Percentiles rank a stretch among this genome's conserved stretches.
phyloP scores from a whole-genome alignment of 2,113 vertebrate genomes.

The Centropus unirufus region DNA sequence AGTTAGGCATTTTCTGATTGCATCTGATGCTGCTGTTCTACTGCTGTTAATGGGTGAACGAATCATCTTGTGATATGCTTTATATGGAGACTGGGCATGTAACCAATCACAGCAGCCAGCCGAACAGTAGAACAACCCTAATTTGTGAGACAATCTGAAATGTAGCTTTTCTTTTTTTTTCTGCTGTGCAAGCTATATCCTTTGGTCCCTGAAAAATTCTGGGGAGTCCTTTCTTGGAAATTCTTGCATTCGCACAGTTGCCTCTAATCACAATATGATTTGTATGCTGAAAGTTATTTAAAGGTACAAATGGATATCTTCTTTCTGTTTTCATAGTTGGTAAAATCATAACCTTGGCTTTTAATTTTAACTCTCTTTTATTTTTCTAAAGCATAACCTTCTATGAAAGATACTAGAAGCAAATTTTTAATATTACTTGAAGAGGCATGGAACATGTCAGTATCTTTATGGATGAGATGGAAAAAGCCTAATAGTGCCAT shows the following conservation, averaged over 20 bases:
- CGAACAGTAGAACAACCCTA: background rate
- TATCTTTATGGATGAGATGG: background rate
- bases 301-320: background rate
- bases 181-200: background rate
- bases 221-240: background rate
- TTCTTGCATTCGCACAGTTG: background rate
- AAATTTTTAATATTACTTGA: background rate
- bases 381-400: background rate
- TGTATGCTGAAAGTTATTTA: background rate
- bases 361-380: background rate
- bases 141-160: background rate
- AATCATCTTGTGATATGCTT: accelerated
- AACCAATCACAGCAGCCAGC: background rate
- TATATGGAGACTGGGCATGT: background rate
- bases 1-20: background rate
- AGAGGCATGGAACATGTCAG: background rate
- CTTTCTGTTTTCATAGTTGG: background rate
- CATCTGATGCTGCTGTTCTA: background rate
- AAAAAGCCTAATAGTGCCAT: background rate
- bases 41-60: background rate
- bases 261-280: background rate
- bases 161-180: background rate
- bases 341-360: background rate
- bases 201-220: background rate
- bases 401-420: background rate